phyloP scores from a whole-genome alignment of 1,140 invertebrate species.

The Pachypsylla venusta region DNA sequence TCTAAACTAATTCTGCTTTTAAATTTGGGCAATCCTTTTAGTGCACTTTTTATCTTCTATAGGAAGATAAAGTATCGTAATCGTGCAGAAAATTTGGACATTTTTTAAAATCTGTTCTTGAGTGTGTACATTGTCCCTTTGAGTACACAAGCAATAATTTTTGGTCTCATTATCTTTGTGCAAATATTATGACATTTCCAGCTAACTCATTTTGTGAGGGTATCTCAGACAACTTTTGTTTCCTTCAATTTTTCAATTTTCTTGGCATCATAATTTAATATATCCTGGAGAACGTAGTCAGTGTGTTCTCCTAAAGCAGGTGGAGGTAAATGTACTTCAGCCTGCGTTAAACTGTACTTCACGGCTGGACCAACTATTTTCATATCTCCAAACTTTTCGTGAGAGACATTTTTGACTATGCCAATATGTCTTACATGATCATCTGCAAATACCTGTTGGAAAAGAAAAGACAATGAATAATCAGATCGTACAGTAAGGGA shows the following conservation, averaged over 20 bases:
- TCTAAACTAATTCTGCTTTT: too few relatives aligned
- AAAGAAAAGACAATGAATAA: too few relatives aligned
- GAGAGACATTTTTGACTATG: constrained; percentile 59
- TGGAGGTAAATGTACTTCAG: constrained; percentile 53
- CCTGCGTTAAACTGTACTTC: constrained; percentile 53
- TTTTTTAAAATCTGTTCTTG: too few relatives aligned
- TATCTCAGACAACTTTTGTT: constrained; percentile 37
- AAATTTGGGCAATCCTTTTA: too few relatives aligned
- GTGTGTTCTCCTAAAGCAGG: constrained; percentile 82
- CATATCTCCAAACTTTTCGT: constrained; percentile 51
- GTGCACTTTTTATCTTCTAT: too few relatives aligned
- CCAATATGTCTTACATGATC: constrained; percentile 60
- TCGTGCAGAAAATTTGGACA: too few relatives aligned
- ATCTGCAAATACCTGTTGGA: constrained; percentile 72
- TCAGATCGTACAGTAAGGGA: too few relatives aligned
- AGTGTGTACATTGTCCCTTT: too few relatives aligned
- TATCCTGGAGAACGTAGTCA: constrained; percentile 46
- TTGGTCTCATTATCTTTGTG: too few relatives aligned
- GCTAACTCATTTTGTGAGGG: too few relatives aligned
- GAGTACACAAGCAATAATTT: too few relatives aligned
- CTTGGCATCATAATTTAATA: constrained; percentile 49
- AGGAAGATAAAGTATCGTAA: too few relatives aligned
- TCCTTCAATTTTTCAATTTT: constrained; percentile 41
- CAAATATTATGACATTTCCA: neutral
- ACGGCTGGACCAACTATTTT: constrained; percentile 78